Evolutionary conservation across 1,140 invertebrate species (phyloP), one percentile per base, ranked within the genome.

Genomic region (Druon quercuslanigerum): DNA sequence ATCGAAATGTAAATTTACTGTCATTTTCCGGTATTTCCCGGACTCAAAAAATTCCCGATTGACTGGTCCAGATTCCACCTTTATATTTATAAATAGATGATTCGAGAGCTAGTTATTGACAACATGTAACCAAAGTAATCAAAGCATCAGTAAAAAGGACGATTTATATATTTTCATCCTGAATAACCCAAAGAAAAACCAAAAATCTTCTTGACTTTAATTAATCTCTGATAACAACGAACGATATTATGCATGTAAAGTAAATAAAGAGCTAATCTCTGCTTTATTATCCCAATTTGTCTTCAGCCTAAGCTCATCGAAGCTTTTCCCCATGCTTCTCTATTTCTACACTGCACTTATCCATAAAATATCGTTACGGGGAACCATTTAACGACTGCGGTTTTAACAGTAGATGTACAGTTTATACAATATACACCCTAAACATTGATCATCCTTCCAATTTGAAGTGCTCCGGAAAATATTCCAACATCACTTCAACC

Each of bases 191-290:
- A 33, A 9, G 40, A 8, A 8, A 56, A 56, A 19, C 20, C 12
- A 56, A 56, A 11, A 40, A 66, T 66, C 33, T 66, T 46, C 60
- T 66, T 40, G 60, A 14, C 40, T 66, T n/a, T 66, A 66, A 66
- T 66, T 40, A n/a, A 66, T 33, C 13, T 40, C 40, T 33, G 60
- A 66, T 66, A n/a, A 66, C 46, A 20, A 4, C 13, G 16, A 66
- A 33, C 13, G 20, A 14, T 33, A 66, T 40, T 66, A 66, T 66
- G 25, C 25, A 66, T 66, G 60, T 66, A 66, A 66, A 66, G 60
- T 66, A 66, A 66, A 66, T 66, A n/a, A 66, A 66, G 60, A 46
- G 60, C 60, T 66, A 40, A 66, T 66, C 57, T 66, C 60, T 66
- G 60, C 60, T 40, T 66, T 66, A 66, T 66, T 66, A 40, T 66